Base-by-base conservation (phyloP, 2,113 vertebrate species). In the Turnix velox region DNA sequence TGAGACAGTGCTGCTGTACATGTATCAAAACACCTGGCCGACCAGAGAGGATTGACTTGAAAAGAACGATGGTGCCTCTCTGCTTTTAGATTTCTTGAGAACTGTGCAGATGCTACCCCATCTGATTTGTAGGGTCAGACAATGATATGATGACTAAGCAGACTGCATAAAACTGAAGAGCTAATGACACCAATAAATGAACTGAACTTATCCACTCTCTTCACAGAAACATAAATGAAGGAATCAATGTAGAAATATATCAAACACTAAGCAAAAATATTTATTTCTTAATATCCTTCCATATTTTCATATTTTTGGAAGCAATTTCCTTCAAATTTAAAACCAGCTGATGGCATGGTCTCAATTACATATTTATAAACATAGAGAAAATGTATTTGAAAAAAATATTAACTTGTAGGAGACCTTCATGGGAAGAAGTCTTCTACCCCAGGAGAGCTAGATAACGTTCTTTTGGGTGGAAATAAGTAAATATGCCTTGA, bases 1-100 rank as follows among this genome's bases (percentile, higher is more conserved):
- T 51, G 40, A 35, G 66, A 22, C 16, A 9, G 71, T 42, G 25
- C 1, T 3, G 39, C 75, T 15, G 35, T 2, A 8, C 19, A 18
- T 2, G 1, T 2, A 77, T 18, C 30, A 73, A 68, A 59, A 4
- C 18, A 35, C 5, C 59, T 55, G n/a, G 40, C 0, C 4, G 1
- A 63, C 10, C 1, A 79, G 5, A 37, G 31, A 4, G 10, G 61
- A 87, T 30, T 17, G 6, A 43, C 40, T 22, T 51, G n/a, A 23
- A 68, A 76, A 63, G 55, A 40, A 27, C 6, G 2, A 19, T 49
- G 25, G 12, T 12, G 7, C 15, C 9, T 39, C 15, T 66, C 72
- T 49, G 35, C 27, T 15, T 33, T 68, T 51, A 68, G 24, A 23
- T 22, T 72, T 68, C 45, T 37, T 27, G 18, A 69, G 59, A 72